Evolutionary conservation across 2,797 vertebrate species (phyloP), one percentile per base, ranked within the genome.

Genomic region (Liasis olivaceus): DNA sequence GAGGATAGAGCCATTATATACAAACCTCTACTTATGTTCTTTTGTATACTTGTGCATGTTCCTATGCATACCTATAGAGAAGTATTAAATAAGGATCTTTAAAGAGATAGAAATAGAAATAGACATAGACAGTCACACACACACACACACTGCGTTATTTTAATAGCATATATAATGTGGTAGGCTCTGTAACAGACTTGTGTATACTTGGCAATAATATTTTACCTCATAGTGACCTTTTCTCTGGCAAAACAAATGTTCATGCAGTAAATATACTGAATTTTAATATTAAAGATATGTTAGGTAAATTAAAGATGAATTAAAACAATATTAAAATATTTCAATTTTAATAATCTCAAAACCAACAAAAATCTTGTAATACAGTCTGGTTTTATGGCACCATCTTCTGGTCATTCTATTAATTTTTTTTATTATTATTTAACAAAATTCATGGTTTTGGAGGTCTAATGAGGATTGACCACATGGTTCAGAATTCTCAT

Each of bases 391-490:
- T 93, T 59, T 88, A 58, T 91, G 66, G 85, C 86, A 91, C 89
- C 92, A 93, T 62, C 92, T 91, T 91, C 86, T 91, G 92, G 92
- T 17, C 85, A 91, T 84, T 88, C 31, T 66, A 13, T 85, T 64
- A 84, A 88, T 36, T 36, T 36, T 36, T 36, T 36, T 36, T 36
- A 88, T 81, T 58, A 93, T 26, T 24, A 59, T 56, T 66, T 51
- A 87, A 58, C 47, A 88, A 66, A 72, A 66, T 14, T 63, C 47
- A 63, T 89, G 69, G 36, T 91, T 36, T 7, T 66, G 28, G 7
- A 26, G 6, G 31, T 31, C 58, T 56, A 15, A 2, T 91, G 42
- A n/a, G 20, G 36, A 84, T n/a, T 66, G 85, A 24, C 31, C 15
- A 69, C 77, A 17, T 47, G 14, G 31, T 42, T 47, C 13, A 85